Conservation (phyloP, 2,888 invertebrate genomes). For the Drosophila antonietae region DNA sequence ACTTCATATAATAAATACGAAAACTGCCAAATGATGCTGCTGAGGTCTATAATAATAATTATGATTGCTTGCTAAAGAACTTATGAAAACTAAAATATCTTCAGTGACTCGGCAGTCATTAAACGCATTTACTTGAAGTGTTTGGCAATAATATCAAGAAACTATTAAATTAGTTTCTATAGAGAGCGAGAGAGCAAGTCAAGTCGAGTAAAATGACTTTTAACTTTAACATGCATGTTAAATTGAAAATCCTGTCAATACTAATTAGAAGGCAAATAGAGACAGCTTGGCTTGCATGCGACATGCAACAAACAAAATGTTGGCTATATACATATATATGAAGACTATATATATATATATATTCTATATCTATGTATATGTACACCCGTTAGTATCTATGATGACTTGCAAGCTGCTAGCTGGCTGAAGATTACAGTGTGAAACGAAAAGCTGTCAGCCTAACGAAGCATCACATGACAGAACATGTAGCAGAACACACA, state of each 20-base stretch:
- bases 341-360: conserved; percentile 2
- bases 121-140: neutral
- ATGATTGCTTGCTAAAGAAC: too few species aligned
- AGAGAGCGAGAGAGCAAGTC: neutral
- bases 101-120: neutral
- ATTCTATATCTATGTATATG: neutral
- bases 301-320: conserved; percentile 15
- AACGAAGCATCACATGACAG: conserved; percentile 64
- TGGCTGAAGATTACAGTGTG: conserved; percentile 31
- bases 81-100: neutral
- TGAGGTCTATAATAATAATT: too few species aligned
- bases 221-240: conserved; percentile 10
- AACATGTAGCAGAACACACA: conserved; percentile 49
- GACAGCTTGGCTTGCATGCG: conserved; percentile 12
- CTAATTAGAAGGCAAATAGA: conserved; percentile 17
- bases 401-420: conserved; percentile 27
- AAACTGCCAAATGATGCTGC: too few species aligned
- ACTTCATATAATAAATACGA: too few species aligned
- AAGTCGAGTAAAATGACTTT: neutral
- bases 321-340: neutral
- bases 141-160: neutral
- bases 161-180: neutral
- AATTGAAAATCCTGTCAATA: conserved; percentile 27
- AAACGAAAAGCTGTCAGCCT: conserved; percentile 61
- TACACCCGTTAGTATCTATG: neutral